Evolutionary conservation across 92 coral and sea anemone species (phyloP).

Genomic region (Plumapathes pennacea): DNA sequence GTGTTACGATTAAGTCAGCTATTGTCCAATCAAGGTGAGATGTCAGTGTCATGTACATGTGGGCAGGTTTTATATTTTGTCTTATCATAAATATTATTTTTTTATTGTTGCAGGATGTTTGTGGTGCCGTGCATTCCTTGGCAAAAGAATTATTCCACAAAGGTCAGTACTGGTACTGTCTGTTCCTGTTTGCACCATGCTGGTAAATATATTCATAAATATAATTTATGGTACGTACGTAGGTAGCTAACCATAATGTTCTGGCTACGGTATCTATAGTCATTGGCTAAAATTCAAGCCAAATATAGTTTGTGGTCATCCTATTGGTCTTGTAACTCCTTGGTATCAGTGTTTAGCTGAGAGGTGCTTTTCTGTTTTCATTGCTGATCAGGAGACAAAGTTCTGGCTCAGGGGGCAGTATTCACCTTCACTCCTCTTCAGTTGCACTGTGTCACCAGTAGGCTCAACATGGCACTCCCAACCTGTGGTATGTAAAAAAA

Average conservation of each 20-base stretch:
- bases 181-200: too few species aligned
- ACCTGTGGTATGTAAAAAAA: conserved; percentile 97
- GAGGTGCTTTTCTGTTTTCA: neutral
- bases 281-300: too few species aligned
- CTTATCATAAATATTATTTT: neutral
- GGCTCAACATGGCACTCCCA: conserved; percentile 80
- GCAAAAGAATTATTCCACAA: conserved; percentile 68
- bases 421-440: conserved; percentile 82
- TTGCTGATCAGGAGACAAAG: conserved; percentile 65
- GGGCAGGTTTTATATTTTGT: neutral
- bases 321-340: neutral
- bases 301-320: neutral
- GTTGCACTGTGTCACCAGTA: conserved; percentile 78
- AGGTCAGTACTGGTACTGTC: too few species aligned
- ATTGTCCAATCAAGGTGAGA: neutral
- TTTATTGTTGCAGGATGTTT: conserved; percentile 54
- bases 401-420: conserved; percentile 54
- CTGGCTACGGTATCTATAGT: too few species aligned
- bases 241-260: too few species aligned
- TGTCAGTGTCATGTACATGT: neutral
- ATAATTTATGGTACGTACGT: too few species aligned
- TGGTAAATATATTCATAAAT: too few species aligned
- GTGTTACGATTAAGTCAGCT: neutral
- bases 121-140: conserved; percentile 69
- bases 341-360: neutral